A percentile compares a stretch with the other conserved stretches of the same genome.
phyloP scores from a whole-genome alignment of 1,140 invertebrate species.

The Zaprionus kolodkinae region DNA sequence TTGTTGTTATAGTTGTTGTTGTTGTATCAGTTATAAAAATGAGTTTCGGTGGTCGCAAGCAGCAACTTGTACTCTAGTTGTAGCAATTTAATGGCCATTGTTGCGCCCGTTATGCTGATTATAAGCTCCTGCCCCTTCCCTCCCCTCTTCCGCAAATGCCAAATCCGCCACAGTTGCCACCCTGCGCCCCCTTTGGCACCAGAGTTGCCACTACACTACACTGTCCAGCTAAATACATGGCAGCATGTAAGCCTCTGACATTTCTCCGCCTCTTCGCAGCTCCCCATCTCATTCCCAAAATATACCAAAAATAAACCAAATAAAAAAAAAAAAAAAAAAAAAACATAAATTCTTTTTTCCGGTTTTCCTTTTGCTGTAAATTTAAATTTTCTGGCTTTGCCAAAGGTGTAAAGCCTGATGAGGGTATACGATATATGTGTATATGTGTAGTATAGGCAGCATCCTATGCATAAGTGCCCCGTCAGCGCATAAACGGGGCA shows the following conservation, averaged over 20 bases:
- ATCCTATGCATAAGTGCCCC: constrained; percentile 10
- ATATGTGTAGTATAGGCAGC: neutral
- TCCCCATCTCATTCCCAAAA: neutral
- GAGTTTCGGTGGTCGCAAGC: constrained; percentile 17
- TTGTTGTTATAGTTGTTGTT: constrained; percentile 4
- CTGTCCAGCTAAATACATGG: neutral
- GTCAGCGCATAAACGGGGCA: constrained; percentile 29
- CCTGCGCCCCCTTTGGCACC: no score
- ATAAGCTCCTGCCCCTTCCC: constrained; percentile 37
- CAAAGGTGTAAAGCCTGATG: constrained; percentile 68
- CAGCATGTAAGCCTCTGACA: constrained; percentile 1
- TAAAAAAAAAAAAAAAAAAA: constrained; percentile 2
- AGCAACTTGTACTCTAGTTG: neutral
- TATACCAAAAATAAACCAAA: neutral
- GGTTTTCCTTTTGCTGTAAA: constrained; percentile 32
- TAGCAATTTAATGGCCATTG: constrained; percentile 61
- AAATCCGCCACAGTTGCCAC: neutral
- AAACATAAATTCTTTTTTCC: neutral
- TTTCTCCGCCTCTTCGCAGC: neutral
- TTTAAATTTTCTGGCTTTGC: constrained; percentile 60
- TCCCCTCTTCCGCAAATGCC: constrained; percentile 2
- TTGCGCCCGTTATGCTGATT: constrained; percentile 67
- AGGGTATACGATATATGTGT: constrained; percentile 43
- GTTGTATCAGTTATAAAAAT: constrained; percentile 53
- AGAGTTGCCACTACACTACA: neutral